Evolutionary conservation across 2,888 invertebrate genomes (phyloP).

Genomic region (Aspidiotus destructor): DNA sequence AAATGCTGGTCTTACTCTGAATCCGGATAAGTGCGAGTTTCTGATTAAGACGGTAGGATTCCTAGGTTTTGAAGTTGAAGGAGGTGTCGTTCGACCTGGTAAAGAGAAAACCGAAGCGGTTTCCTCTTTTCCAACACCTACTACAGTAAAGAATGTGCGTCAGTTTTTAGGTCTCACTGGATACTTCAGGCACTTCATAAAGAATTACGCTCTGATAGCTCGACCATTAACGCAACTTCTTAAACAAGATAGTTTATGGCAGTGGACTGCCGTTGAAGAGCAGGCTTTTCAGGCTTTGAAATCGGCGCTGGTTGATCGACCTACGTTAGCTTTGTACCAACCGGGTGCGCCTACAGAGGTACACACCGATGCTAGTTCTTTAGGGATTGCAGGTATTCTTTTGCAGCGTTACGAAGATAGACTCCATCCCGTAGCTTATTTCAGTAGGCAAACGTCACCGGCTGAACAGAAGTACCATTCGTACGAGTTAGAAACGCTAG

Average conservation of each 20-base stretch:
- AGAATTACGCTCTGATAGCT: neutral
- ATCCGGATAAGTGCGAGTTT: too few species aligned
- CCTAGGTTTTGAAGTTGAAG: too few species aligned
- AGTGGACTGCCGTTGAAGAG: slow-evolving; percentile 2
- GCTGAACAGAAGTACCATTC: too few species aligned
- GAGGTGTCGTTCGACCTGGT: too few species aligned
- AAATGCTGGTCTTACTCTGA: too few species aligned
- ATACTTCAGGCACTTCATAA: neutral
- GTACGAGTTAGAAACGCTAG: too few species aligned
- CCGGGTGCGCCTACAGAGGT: slow-evolving; percentile 19
- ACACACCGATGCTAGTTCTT: slow-evolving; percentile 22
- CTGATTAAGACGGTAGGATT: too few species aligned
- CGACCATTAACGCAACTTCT: neutral
- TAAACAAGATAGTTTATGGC: neutral
- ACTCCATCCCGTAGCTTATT: too few species aligned
- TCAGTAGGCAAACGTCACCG: too few species aligned
- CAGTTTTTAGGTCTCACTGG: slow-evolving; percentile 2
- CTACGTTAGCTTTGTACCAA: slow-evolving; percentile 23
- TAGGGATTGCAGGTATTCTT: slow-evolving; percentile 33
- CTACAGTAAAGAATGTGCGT: neutral
- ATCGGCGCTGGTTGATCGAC: slow-evolving; percentile 8
- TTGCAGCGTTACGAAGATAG: slow-evolving; percentile 11
- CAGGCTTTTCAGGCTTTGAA: slow-evolving; percentile 19
- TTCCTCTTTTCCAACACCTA: neutral
- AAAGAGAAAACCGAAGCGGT: neutral